phyloP scores from a whole-genome alignment of 1,140 invertebrate species.

The Solenopsis invicta region DNA sequence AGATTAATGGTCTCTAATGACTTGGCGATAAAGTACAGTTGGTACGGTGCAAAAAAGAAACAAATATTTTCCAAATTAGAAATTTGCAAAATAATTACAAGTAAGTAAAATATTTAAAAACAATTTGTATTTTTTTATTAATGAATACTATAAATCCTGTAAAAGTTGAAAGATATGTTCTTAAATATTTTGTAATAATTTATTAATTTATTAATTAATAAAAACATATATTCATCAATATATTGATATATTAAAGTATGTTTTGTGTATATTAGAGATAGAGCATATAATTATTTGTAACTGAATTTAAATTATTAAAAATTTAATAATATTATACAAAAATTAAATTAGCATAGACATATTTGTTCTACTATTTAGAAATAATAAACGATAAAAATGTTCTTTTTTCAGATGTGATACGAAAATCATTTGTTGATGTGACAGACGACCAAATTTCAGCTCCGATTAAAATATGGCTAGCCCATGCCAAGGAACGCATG shows the following conservation, averaged over 20 bases:
- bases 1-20: not conserved
- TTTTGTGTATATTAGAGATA: too few species aligned
- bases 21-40: not conserved
- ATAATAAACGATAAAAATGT: not conserved
- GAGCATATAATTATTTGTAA: too few species aligned
- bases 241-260: too few species aligned
- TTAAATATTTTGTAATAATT: conserved; percentile 7
- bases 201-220: too few species aligned
- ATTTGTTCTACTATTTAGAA: not conserved
- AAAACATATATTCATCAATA: too few species aligned
- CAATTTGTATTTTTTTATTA: not conserved
- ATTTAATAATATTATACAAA: too few species aligned
- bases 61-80: not conserved
- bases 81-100: conserved; percentile 2
- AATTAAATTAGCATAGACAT: too few species aligned
- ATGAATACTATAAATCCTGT: not conserved
- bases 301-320: too few species aligned
- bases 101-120: conserved; percentile 24
- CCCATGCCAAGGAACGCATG: not conserved
- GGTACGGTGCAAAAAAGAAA: conserved; percentile 8
- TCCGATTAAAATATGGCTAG: not conserved
- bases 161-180: not conserved
- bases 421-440: not conserved
- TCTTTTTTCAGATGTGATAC: not conserved
- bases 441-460: not conserved